A percentile compares a stretch with the other conserved stretches of the same genome.
Evolutionary conservation across 2,888 invertebrate genomes (phyloP).

Genomic region (Chaetoderma sp.): DNA sequence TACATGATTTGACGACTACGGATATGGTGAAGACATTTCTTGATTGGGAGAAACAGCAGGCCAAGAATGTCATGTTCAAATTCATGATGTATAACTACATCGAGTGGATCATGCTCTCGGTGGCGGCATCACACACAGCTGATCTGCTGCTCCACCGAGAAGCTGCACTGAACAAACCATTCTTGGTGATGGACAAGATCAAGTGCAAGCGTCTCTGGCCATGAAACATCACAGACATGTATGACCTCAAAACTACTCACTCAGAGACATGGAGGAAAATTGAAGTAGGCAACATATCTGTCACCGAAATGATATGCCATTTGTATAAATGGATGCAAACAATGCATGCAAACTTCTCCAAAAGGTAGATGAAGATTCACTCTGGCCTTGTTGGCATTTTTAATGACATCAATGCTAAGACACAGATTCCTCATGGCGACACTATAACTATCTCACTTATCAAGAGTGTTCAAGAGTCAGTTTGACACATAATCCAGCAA

Average conservation of each 20-base stretch:
- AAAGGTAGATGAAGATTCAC: too few relatives aligned
- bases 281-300: constrained; percentile 8
- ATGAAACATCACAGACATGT: constrained; percentile 22
- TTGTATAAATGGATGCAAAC: constrained; percentile 21
- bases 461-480: too few relatives aligned
- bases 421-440: too few relatives aligned
- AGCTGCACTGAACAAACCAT: constrained; percentile 27
- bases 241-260: constrained; percentile 16
- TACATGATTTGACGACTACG: constrained; percentile 16
- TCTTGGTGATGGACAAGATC: constrained; percentile 23
- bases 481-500: too few relatives aligned
- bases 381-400: too few relatives aligned
- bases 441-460: too few relatives aligned
- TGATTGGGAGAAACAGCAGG: constrained; percentile 15
- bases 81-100: constrained; percentile 21
- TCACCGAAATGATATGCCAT: constrained; percentile 11
- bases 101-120: too few relatives aligned
- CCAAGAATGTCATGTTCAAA: constrained; percentile 30
- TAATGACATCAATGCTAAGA: too few relatives aligned
- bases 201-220: constrained; percentile 17
- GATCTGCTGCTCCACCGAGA: constrained; percentile 27
- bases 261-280: constrained; percentile 8
- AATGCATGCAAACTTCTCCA: constrained; percentile 32
- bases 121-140: constrained; percentile 27
- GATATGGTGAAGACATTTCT: constrained; percentile 12